Conservation (phyloP, 2,888 invertebrate species). For the Rhopalosiphum nymphaeae region DNA sequence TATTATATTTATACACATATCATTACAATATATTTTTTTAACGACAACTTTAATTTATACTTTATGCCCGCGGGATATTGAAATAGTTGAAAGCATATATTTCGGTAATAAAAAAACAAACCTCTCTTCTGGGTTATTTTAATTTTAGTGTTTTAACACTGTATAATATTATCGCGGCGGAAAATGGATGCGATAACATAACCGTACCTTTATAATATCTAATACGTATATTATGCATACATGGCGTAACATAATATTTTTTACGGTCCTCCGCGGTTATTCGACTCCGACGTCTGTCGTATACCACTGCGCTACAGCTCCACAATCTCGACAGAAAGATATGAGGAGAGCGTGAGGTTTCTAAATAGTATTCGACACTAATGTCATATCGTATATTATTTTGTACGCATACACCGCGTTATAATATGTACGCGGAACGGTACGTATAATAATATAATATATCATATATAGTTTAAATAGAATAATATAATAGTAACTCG, state of each 20-base stretch:
- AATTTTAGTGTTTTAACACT: background rate
- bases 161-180: background rate
- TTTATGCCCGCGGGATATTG: background rate
- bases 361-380: conserved; percentile 2
- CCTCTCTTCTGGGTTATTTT: background rate
- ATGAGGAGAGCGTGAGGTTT: background rate
- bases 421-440: background rate
- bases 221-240: background rate
- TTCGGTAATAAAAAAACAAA: background rate
- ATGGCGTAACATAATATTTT: background rate
- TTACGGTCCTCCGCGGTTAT: background rate
- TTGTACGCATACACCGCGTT: background rate
- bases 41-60: background rate
- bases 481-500: background rate
- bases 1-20: background rate
- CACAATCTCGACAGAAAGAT: background rate
- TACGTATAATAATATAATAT: background rate
- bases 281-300: background rate
- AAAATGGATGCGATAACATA: background rate
- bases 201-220: background rate
- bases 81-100: background rate
- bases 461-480: background rate
- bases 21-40: background rate
- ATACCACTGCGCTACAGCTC: background rate
- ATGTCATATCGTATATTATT: background rate